Conservation (phyloP, 2,113 vertebrate species). For the Macrotus californicus region DNA sequence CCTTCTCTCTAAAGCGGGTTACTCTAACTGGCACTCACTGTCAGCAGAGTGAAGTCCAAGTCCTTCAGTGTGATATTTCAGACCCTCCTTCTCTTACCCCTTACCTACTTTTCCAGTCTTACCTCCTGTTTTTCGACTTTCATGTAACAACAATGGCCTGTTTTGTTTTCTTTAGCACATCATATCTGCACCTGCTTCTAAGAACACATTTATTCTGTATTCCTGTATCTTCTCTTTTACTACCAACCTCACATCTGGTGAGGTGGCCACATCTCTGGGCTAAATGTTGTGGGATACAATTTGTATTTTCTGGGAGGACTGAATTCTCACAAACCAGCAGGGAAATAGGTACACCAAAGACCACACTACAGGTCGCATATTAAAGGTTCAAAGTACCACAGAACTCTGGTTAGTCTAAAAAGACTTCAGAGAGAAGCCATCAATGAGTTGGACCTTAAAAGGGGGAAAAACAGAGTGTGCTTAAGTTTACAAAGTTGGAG, state of each 20-base stretch:
- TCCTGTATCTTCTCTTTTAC: background rate
- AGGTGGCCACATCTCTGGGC: background rate
- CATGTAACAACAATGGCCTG: background rate
- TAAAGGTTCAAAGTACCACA: background rate
- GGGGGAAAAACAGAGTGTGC: background rate
- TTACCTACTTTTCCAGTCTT: background rate
- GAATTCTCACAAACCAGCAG: background rate
- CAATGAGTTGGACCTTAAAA: background rate
- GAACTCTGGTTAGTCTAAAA: background rate
- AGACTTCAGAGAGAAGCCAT: background rate
- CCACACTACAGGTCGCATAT: background rate
- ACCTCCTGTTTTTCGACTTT: background rate
- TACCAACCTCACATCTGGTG: background rate
- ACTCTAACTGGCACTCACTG: background rate
- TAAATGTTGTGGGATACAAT: background rate
- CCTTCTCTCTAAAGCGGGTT: background rate
- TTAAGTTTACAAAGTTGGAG: background rate
- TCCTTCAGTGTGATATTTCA: background rate
- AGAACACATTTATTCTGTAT: background rate
- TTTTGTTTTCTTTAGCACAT: background rate
- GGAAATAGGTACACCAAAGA: background rate
- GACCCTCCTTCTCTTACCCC: background rate
- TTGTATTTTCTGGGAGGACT: background rate
- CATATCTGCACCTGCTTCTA: background rate
- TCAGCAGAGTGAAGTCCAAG: background rate